Percentiles rank a stretch among this genome's conserved stretches.
Conservation (phyloP, 2,888 invertebrate species). For the Harpalus rufipes region DNA sequence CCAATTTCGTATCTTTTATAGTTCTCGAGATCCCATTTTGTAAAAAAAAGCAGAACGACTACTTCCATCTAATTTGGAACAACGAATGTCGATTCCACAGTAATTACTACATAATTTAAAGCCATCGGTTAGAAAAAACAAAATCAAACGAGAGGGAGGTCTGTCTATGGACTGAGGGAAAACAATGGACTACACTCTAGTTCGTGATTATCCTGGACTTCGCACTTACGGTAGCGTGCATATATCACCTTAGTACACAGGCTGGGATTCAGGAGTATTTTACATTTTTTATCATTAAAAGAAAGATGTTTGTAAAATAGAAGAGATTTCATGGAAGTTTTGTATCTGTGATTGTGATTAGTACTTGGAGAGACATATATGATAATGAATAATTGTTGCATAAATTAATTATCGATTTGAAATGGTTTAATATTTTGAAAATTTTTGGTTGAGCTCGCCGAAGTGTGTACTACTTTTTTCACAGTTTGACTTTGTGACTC, state of each 20-base stretch:
- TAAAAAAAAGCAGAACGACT: neutral
- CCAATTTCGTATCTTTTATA: too few species aligned
- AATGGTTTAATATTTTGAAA: too few species aligned
- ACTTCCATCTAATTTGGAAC: constrained; percentile 29
- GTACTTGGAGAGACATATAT: too few species aligned
- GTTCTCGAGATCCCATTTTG: too few species aligned
- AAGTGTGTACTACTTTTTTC: too few species aligned
- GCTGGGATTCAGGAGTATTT: neutral
- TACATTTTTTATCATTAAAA: neutral
- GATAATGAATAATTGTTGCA: too few species aligned
- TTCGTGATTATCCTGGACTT: constrained; percentile 28
- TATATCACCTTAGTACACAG: constrained; percentile 1
- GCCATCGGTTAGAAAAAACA: constrained; percentile 28
- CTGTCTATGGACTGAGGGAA: neutral
- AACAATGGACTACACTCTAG: neutral
- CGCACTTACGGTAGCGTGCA: constrained; percentile 20
- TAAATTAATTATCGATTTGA: too few species aligned
- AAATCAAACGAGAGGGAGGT: constrained; percentile 31
- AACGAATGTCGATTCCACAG: constrained; percentile 22
- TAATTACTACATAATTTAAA: constrained; percentile 57
- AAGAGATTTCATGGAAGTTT: too few species aligned
- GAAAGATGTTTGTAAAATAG: too few species aligned
- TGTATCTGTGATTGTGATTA: too few species aligned
- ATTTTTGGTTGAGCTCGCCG: too few species aligned
- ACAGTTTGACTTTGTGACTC: too few species aligned